These are phyloP conservation scores for Bucorvus abyssinicus DNA, from an alignment of 2,797 vertebrate species.

Conservation along the genomic window DNA sequence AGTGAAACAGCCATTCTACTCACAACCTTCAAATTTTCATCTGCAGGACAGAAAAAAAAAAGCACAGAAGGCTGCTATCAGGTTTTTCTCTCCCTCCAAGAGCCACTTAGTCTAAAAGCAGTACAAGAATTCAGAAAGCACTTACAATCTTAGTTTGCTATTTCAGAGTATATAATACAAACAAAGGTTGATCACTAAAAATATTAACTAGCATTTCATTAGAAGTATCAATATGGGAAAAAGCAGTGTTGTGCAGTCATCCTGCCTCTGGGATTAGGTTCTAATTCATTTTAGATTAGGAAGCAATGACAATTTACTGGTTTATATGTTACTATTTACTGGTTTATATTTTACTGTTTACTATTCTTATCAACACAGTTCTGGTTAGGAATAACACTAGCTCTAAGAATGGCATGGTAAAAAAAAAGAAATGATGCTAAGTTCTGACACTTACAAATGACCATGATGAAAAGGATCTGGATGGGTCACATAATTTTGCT, in stretches of 20 bases:
- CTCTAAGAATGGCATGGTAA: neutral
- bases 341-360: neutral
- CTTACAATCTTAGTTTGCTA: neutral
- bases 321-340: too few species aligned
- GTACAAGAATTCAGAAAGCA: neutral
- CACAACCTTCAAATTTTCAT: neutral
- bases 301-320: neutral
- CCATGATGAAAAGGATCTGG: neutral
- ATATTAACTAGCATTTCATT: constrained; percentile 57
- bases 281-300: constrained; percentile 40
- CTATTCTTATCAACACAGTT: neutral
- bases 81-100: neutral
- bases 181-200: neutral
- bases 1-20: neutral
- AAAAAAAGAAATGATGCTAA: neutral
- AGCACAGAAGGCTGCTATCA: neutral
- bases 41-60: neutral
- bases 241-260: constrained; percentile 1
- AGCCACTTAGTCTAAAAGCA: neutral
- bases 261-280: neutral
- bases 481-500: neutral
- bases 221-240: neutral
- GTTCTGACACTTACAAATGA: neutral
- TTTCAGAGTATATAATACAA: neutral
- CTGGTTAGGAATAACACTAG: neutral